These are phyloP conservation scores for Ibycter americanus DNA, from an alignment of 2,797 vertebrate genomes.

Conservation along the genomic window DNA sequence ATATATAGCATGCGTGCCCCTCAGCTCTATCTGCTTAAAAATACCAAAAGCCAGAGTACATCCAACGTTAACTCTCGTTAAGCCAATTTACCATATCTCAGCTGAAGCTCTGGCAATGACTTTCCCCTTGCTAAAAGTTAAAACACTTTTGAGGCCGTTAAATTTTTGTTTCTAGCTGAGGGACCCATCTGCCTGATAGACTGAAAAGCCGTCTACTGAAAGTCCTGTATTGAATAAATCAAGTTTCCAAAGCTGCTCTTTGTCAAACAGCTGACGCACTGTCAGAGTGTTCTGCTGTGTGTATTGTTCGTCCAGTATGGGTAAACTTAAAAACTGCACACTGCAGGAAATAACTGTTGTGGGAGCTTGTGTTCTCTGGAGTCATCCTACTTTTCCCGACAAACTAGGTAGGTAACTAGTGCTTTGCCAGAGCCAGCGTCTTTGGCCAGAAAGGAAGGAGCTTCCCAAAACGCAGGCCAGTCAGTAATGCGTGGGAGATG, in stretches of 20 bases:
- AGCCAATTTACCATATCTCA: not conserved
- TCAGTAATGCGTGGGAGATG: not conserved
- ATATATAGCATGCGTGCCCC: not conserved
- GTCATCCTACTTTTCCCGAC: accelerated
- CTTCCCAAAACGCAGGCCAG: not conserved
- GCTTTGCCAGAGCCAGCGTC: not conserved
- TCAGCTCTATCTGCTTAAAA: not conserved
- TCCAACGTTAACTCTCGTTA: not conserved
- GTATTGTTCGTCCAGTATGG: not conserved
- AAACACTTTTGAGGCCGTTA: not conserved
- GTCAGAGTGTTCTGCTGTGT: not conserved
- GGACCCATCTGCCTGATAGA: not conserved
- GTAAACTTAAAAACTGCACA: not conserved
- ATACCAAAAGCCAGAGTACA: not conserved
- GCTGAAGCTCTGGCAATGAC: not conserved
- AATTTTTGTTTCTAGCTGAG: not conserved
- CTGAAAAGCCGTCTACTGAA: not conserved
- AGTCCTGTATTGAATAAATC: not conserved
- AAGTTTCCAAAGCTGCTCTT: not conserved
- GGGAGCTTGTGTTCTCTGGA: not conserved
- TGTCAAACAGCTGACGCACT: not conserved
- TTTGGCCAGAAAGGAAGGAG: not conserved
- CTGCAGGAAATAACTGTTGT: not conserved
- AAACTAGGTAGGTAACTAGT: not conserved
- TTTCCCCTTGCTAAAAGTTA: not conserved